Base-by-base conservation (phyloP, 2,888 invertebrate genomes). In the Scrobipalpa atriplicella region DNA sequence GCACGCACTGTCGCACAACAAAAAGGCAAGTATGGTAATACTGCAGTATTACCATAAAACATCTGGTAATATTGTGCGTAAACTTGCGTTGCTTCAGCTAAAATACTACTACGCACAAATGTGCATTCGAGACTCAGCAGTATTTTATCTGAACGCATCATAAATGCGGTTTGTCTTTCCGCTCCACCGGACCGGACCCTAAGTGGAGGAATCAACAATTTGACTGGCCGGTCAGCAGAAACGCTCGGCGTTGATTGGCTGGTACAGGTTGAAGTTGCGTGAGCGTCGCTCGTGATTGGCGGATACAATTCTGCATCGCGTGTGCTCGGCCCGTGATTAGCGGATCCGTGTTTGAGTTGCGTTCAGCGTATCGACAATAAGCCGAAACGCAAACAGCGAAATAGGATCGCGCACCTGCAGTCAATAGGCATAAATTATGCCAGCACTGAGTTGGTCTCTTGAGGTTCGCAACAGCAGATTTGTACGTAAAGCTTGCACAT, bases 101-200 rank as follows among this genome's bases (percentile, higher is more conserved):
- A 41, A 1, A 2, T 41, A 9, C 41, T 2, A 43, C 3, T 3
- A 1, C 10, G 16, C 47, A 47, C 29, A 47, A 47, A 47, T 47
- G n/a, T 10, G 62, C 67, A 58, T 38, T n/a, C 16, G 16, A 38
- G 6, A 38, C 16, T 29, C 67, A 71, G 70, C 69, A 70, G 69
- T 47, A 47, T 69, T 68, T 69, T 67, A 54, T 61, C 64, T 70
- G 69, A 69, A 72, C 67, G 63, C 69, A 69, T 63, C 68, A 68
- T 67, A 69, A 70, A 64, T 65, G 60, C 61, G 67, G 41, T 64
- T 64, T 64, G 62, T 66, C 68, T 69, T 67, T 21, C 58, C 67
- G 62, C 58, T 8, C 36, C 58, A 16, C 58, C 9, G 5, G 13
- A 16, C 58, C 9, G 5, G 13, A 2, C 38, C 9, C 58, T 58